These are phyloP conservation scores for Reticulitermes lucifugus DNA, from an alignment of 2,888 invertebrate species.

Conservation along the genomic window DNA sequence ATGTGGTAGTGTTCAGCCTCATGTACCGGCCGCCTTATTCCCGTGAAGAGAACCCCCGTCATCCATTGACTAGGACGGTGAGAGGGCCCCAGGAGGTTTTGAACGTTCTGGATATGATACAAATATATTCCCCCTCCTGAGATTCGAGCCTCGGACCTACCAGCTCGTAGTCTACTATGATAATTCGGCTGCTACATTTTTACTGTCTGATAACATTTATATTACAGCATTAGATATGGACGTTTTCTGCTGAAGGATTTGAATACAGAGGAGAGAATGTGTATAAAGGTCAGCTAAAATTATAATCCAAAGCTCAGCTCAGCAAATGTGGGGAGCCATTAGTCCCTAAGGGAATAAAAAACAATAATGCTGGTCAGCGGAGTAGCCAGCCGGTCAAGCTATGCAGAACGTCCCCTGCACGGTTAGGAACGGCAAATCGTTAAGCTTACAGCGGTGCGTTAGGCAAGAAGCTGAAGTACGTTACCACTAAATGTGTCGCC, in stretches of 20 bases:
- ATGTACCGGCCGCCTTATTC: too few species aligned
- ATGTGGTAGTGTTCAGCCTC: too few species aligned
- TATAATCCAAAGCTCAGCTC: background rate
- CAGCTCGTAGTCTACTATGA: too few species aligned
- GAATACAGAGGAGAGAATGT: background rate
- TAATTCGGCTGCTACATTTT: too few species aligned
- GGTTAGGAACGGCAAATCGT: background rate
- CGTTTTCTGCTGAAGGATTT: background rate
- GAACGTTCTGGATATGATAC: too few species aligned
- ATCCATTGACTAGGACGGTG: too few species aligned
- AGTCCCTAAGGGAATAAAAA: background rate
- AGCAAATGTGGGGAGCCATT: slow-evolving; percentile 6
- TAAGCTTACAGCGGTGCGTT: background rate
- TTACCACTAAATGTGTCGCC: background rate
- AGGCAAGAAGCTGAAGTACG: background rate
- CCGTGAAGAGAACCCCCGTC: too few species aligned
- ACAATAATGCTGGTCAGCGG: background rate
- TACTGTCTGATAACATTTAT: background rate
- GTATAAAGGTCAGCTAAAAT: background rate
- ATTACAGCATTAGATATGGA: background rate
- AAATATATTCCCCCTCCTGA: too few species aligned
- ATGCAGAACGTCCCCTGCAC: background rate
- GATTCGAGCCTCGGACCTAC: too few species aligned
- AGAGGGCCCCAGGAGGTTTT: too few species aligned
- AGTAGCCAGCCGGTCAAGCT: background rate